A percentile compares a stretch with the other conserved stretches of the same genome.
phyloP scores from a whole-genome alignment of 1,140 invertebrate species.

The Idris sp. region DNA sequence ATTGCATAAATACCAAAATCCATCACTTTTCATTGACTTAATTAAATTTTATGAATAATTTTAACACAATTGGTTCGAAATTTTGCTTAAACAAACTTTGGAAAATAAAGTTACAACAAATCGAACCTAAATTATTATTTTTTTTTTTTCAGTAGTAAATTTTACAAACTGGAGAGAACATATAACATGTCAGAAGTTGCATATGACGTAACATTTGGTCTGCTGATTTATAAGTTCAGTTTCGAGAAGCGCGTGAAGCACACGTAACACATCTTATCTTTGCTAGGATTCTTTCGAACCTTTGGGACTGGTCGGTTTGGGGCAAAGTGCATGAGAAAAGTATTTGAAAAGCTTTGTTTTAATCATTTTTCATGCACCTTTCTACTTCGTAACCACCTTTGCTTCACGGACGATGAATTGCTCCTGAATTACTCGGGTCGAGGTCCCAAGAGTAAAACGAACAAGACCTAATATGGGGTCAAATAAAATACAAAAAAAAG shows the following conservation, averaged over 20 bases:
- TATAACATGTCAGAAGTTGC: too few relatives aligned
- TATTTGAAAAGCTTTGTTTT: constrained; percentile 16
- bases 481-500: constrained; percentile 2
- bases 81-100: too few relatives aligned
- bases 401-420: constrained; percentile 27
- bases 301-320: too few relatives aligned
- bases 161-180: too few relatives aligned
- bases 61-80: too few relatives aligned
- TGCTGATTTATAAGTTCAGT: too few relatives aligned
- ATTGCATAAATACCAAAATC: not conserved
- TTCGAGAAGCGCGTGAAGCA: too few relatives aligned
- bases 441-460: constrained; percentile 18
- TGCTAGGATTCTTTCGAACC: not conserved
- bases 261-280: constrained; percentile 3
- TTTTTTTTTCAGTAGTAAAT: too few relatives aligned
- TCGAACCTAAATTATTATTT: too few relatives aligned
- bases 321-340: constrained; percentile 1
- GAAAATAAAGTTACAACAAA: too few relatives aligned
- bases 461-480: constrained; percentile 4
- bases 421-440: constrained; percentile 16
- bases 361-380: constrained; percentile 21
- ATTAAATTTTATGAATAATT: too few relatives aligned
- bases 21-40: not conserved
- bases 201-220: too few relatives aligned
- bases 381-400: constrained; percentile 6